Base-by-base conservation (phyloP, 2,888 invertebrate species). In the Macropis europaea region DNA sequence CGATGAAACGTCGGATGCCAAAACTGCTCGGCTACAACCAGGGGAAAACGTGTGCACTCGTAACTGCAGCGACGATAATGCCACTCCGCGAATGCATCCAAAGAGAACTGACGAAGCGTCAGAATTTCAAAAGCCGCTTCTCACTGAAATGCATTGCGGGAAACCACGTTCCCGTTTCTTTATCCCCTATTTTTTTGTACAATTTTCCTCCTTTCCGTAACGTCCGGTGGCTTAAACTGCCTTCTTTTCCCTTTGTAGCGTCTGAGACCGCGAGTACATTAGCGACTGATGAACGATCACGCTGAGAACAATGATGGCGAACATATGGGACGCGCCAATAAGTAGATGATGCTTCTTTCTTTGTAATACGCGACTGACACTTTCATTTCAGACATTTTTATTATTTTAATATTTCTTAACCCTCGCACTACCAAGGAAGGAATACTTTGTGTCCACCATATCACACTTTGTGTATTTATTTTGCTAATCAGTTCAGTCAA, bases 101-200 rank as follows among this genome's bases (percentile, higher is more conserved):
- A 82, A 82, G 79, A 67, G 82, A 84, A 83, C 83, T 80, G 85
- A 83, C 84, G 84, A 86, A 84, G 82, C 86, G 84, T 86, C 84
- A 82, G 78, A 83, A 84, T 84, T 84, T 83, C 84, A 84, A 84
- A 84, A 84, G 78, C 82, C 73, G 75, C 74, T 84, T 66, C 73
- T 62, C 52, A 68, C 71, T 68, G 74, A 76, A 81, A 82, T 82
- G 78, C 80, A 69, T 79, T 72, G 81, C 81, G 73, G 71, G 57
- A 76, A 73, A 76, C 77, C 77, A 77, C 62, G 79, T 81, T 79
- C 81, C 61, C 75, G 79, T 81, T 81, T 79, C 77, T 75, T 71
- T 67, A 71, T 66, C 60, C 59, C 45, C 57, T 63, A 9, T 36
- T 64, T 72, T 59, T 61, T 53, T 36, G 53, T 2, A 13, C 24